Base-by-base conservation (phyloP, 2,113 vertebrate genomes). In the Hydropotes inermis region DNA sequence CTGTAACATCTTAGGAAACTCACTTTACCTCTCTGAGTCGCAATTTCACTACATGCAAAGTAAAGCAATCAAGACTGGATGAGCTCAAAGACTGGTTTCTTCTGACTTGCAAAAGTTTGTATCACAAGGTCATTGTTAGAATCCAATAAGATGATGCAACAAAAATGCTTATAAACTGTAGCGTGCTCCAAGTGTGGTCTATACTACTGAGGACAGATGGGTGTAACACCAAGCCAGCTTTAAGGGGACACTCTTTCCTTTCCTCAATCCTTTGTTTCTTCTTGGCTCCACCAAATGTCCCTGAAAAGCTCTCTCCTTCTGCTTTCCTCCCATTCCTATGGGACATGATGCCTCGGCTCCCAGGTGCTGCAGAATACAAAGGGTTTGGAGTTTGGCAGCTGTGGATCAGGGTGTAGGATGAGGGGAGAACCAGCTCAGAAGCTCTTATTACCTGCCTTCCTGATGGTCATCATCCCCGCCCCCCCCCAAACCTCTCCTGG, bases 281-380 rank as follows among this genome's bases (percentile, higher is more conserved):
- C 8, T 19, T 54, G n/a, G 2, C n/a, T 64, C 64, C 54, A 50
- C 2, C 17, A 39, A 95, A 79, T 52, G 30, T 95, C 45, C 89
- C 86, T 74, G 52, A 74, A 93, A 61, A 94, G 6, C 28, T 60
- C 61, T 94, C 25, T 86, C 74, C 55, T 88, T 92, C 17, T 15
- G 2, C 23, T 61, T 97, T 83, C 84, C 55, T 87, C 79, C 50
- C n/a, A 39, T 87, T 79, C 57, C 57, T 30, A 12, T 55, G 57
- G 36, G 60, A 52, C 28, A 21, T 58, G 90, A 78, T 47, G 55
- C 19, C 61, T 96, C 1, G 0, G 67, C 79, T 94, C 74, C 60
- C 76, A 96, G 81, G 76, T 85, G 85, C 90, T 94, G 54, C 45
- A 36, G 92, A 76, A 81, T 52, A 88, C 39, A 76, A 85, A 97